Conservation (phyloP, 2,888 invertebrate genomes). For the Hydriomena furcata region DNA sequence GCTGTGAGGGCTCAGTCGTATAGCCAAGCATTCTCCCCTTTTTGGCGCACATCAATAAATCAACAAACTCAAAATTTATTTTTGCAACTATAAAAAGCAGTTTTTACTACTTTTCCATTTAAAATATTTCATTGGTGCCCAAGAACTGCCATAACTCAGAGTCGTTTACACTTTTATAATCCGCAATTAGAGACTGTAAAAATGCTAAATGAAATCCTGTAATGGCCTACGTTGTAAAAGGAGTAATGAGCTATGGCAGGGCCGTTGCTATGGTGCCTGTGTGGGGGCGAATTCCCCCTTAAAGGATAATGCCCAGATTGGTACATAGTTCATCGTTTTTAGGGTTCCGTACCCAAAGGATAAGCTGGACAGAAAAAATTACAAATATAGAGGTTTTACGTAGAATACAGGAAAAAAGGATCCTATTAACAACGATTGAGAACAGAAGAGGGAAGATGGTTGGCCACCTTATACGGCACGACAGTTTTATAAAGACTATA, state of each 20-base stretch:
- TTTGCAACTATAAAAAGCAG: slow-evolving; percentile 38
- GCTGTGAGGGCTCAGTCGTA: too few relatives aligned
- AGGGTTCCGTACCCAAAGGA: too few relatives aligned
- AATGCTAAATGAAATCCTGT: slow-evolving; percentile 74
- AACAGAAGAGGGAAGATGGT: too few relatives aligned
- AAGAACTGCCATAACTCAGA: slow-evolving; percentile 46
- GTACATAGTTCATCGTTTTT: too few relatives aligned
- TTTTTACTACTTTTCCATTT: slow-evolving; percentile 35
- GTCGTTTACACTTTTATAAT: slow-evolving; percentile 72
- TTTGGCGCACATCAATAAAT: slow-evolving; percentile 3
- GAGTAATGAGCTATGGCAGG: slow-evolving; percentile 50
- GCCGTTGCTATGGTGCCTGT: slow-evolving; percentile 43
- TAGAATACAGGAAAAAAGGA: too few relatives aligned
- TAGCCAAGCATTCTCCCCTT: background rate
- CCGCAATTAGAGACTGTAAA: slow-evolving; percentile 81
- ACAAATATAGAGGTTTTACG: too few relatives aligned
- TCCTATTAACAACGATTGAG: too few relatives aligned
- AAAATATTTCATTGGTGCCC: slow-evolving; percentile 45
- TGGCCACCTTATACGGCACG: too few relatives aligned
- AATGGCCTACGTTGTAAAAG: slow-evolving; percentile 67
- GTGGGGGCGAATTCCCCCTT: background rate
- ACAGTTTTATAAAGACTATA: too few relatives aligned
- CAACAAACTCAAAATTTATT: slow-evolving; percentile 17
- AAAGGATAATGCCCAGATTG: too few relatives aligned
- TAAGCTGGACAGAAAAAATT: too few relatives aligned